phyloP scores from a whole-genome alignment of 1,140 invertebrate species.

The Plodia interpunctella region DNA sequence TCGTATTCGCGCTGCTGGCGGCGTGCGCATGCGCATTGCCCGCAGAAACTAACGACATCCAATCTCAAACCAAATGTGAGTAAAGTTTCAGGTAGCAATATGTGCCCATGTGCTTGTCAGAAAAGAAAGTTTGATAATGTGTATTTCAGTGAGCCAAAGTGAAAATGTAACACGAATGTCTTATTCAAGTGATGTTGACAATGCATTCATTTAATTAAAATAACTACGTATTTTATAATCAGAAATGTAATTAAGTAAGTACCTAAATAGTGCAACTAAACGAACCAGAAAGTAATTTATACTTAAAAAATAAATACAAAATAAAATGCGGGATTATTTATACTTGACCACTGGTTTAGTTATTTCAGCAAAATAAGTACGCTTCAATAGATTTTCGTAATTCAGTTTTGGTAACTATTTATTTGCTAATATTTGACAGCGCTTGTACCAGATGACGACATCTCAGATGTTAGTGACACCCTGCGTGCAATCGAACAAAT shows the following conservation, averaged over 20 bases:
- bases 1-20: slow-evolving; percentile 25
- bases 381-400: too few relatives aligned
- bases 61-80: slow-evolving; percentile 14
- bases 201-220: too few relatives aligned
- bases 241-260: too few relatives aligned
- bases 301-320: too few relatives aligned
- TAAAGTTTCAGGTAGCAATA: slow-evolving; percentile 9
- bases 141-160: background rate
- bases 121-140: background rate
- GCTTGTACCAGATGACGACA: background rate
- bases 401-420: background rate
- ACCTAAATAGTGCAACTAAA: too few relatives aligned
- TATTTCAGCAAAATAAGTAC: too few relatives aligned
- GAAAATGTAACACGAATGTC: background rate
- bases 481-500: background rate
- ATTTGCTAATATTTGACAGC: background rate
- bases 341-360: too few relatives aligned
- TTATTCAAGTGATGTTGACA: too few relatives aligned
- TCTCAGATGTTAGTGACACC: background rate
- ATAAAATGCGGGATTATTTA: too few relatives aligned
- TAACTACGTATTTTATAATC: too few relatives aligned
- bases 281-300: too few relatives aligned
- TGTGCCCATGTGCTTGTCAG: background rate
- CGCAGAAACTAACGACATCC: slow-evolving; percentile 19
- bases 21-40: slow-evolving; percentile 22